These are phyloP conservation scores for Athalia rosae DNA, from an alignment of 2,888 invertebrate genomes.

Conservation along the genomic window DNA sequence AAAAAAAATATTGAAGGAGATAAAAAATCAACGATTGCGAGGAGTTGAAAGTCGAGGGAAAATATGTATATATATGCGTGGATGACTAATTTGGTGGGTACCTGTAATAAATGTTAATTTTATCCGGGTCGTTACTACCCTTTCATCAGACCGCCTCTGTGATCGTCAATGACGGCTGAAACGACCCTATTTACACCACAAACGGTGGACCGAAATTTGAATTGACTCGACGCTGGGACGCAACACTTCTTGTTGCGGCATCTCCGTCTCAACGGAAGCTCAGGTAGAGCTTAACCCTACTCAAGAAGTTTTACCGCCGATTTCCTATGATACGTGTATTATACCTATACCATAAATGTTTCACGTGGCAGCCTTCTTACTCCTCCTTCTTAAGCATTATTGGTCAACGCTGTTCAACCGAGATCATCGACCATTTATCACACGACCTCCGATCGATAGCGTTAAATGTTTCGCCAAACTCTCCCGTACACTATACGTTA, in stretches of 20 bases:
- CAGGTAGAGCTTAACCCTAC: constrained; percentile 38
- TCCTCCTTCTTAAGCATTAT: not conserved
- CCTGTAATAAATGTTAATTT: constrained; percentile 34
- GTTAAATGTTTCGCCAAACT: no score
- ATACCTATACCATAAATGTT: no score
- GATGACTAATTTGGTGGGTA: constrained; percentile 30
- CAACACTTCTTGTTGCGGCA: constrained; percentile 9
- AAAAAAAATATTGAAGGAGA: not conserved
- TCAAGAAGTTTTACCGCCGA: constrained; percentile 33
- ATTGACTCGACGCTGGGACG: constrained; percentile 46
- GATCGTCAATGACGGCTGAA: constrained; percentile 57
- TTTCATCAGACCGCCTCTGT: constrained; percentile 53
- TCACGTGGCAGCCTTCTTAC: not conserved
- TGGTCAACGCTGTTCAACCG: not conserved
- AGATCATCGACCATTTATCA: not conserved
- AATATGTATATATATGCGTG: not conserved
- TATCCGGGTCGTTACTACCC: constrained; percentile 53
- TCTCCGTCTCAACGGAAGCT: constrained; percentile 12
- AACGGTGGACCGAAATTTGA: constrained; percentile 50
- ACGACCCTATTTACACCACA: constrained; percentile 57
- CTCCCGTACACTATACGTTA: no score
- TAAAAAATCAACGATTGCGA: not conserved
- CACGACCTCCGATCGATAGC: not conserved
- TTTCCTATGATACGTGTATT: not conserved
- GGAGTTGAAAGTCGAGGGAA: not conserved